Conservation (phyloP, 2,113 vertebrate genomes). For the Gila orcuttii region DNA sequence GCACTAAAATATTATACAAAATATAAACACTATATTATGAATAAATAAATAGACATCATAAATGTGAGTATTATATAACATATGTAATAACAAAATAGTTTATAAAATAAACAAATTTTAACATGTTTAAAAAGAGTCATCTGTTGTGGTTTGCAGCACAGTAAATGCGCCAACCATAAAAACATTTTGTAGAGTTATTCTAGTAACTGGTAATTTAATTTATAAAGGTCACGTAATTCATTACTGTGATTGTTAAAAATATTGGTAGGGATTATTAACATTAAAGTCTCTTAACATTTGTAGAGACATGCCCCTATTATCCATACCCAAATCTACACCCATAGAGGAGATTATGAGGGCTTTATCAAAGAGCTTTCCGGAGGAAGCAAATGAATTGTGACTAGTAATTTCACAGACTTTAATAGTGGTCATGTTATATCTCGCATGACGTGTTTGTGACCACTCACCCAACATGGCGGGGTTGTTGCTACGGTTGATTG, state of each 20-base stretch:
- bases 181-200: no score
- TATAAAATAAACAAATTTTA: neutral
- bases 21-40: neutral
- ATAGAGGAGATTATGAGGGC: neutral
- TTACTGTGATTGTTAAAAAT: no score
- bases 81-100: neutral
- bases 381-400: neutral
- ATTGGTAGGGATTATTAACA: no score
- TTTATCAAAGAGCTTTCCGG: neutral
- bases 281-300: neutral
- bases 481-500: slow-evolving; percentile 87
- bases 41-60: neutral
- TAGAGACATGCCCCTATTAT: neutral
- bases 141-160: neutral
- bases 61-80: neutral
- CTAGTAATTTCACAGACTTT: neutral
- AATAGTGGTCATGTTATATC: slow-evolving; percentile 24
- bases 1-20: neutral
- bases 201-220: no score
- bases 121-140: neutral
- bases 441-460: slow-evolving; percentile 2
- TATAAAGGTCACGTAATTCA: no score
- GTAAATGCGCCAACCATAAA: neutral
- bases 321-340: neutral
- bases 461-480: slow-evolving; percentile 86